phyloP scores from a whole-genome alignment of 2,888 invertebrate species.

The Aporophyla lueneburgensis region DNA sequence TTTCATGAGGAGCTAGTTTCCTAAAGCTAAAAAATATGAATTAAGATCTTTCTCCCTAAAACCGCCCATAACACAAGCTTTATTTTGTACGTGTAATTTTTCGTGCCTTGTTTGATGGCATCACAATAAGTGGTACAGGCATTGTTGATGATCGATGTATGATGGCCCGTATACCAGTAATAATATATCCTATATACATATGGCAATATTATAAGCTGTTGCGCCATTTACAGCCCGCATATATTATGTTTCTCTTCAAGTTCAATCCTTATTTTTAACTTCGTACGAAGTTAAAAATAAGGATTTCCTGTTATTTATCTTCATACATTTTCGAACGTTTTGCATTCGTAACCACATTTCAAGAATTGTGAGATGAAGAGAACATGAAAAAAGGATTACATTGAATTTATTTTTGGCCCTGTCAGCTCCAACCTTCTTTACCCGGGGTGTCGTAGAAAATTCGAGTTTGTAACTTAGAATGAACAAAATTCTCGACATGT shows the following conservation, averaged over 20 bases:
- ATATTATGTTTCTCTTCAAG: not conserved
- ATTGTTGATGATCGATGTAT: slow-evolving; percentile 26
- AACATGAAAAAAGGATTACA: slow-evolving; percentile 17
- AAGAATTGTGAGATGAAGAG: not conserved
- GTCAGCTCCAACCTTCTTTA: not conserved
- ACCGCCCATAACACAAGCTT: not conserved
- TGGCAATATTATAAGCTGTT: slow-evolving; percentile 1
- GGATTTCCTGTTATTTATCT: not conserved
- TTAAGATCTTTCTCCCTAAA: not conserved
- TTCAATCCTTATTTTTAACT: too few relatives aligned
- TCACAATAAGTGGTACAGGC: slow-evolving; percentile 6
- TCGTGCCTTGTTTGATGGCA: not conserved
- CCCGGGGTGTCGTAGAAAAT: not conserved
- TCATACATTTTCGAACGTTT: slow-evolving; percentile 6
- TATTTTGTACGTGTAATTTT: not conserved
- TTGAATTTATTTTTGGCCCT: slow-evolving; percentile 21
- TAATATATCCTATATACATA: slow-evolving; percentile 3
- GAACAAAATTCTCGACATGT: not conserved
- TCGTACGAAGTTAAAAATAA: not conserved
- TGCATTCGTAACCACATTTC: slow-evolving; percentile 5
- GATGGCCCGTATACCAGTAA: slow-evolving; percentile 7
- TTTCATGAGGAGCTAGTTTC: not conserved
- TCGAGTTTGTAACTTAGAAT: not conserved
- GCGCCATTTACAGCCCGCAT: slow-evolving; percentile 11
- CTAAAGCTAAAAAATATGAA: slow-evolving; percentile 1